Evolutionary conservation across 2,888 invertebrate genomes (phyloP), one percentile per base, ranked within the genome.

Genomic region (Drosophila merina): DNA sequence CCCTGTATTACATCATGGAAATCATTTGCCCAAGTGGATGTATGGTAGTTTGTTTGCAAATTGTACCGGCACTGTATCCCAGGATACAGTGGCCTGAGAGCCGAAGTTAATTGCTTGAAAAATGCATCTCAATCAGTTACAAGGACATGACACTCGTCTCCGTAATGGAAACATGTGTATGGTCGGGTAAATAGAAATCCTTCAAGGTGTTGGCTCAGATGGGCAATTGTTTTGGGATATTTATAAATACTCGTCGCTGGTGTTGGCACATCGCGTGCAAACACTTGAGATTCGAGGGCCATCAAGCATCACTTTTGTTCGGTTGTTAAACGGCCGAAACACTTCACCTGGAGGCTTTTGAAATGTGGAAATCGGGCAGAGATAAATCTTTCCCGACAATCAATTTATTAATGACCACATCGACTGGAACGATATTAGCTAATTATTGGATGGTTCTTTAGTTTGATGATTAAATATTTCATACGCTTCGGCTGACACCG

Each of bases 81-180:
- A 14, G 70, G 76, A 70, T 36, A 20, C 25, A 26, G 12, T 45
- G 60, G 70, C 77, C 81, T 76, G 74, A 82, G 82, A 81, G 82
- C 63, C 71, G 63, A 68, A 77, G 73, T 86, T 88, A 84, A 84
- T 88, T 86, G 84, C 74, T 70, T 88, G 86, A 84, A 84, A 84
- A 84, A 88, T 88, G 86, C 69, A 77, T 74, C 80, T 77, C 80
- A 88, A 88, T 88, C 88, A 88, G 88, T 77, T 70, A 56, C 76
- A 57, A 66, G 77, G 59, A 66, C 68, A 55, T 2, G 36, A 12
- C 47, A 47, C 47, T 54, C 55, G 57, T 42, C 42, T 42, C 51
- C 50, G 31, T 49, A 38, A 62, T 42, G 49, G 58, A 52, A 31
- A 70, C 30, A 54, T 26, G 14, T 10, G 36, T 6, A 38, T 8